phyloP scores from a whole-genome alignment of 2,797 vertebrate genomes.

The Luscinia megarhynchos region DNA sequence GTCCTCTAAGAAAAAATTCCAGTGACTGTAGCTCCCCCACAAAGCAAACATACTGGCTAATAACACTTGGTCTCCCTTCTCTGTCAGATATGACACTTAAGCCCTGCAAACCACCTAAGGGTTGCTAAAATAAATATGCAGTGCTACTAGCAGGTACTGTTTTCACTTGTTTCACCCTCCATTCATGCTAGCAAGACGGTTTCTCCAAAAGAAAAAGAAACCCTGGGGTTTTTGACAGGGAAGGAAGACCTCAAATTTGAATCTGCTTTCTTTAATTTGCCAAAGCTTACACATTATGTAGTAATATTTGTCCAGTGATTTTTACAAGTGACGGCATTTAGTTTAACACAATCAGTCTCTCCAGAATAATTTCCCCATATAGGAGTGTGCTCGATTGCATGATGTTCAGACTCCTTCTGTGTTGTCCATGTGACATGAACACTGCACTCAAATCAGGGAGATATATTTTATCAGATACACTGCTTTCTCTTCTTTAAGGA shows the following conservation, averaged over 20 bases:
- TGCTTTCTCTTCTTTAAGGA: neutral
- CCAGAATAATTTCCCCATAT: neutral
- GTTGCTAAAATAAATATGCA: constrained; percentile 6
- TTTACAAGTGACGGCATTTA: neutral
- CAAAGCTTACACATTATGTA: neutral
- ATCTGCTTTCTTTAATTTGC: neutral
- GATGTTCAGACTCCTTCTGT: neutral
- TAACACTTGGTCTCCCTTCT: neutral
- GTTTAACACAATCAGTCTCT: neutral
- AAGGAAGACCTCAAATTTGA: neutral
- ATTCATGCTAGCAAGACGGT: neutral
- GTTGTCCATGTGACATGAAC: accelerated
- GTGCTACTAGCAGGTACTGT: neutral
- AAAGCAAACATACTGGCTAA: neutral
- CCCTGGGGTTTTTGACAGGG: neutral
- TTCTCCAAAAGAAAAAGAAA: neutral
- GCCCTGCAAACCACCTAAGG: neutral
- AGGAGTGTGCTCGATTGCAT: neutral
- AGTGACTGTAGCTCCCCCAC: neutral
- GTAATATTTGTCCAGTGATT: neutral
- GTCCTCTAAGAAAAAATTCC: neutral
- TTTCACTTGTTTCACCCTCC: neutral
- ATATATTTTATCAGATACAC: neutral
- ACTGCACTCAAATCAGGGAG: neutral
- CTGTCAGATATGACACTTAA: neutral